These are phyloP conservation scores for Mugil cephalus DNA, from an alignment of 2,113 vertebrate species.

Conservation along the genomic window DNA sequence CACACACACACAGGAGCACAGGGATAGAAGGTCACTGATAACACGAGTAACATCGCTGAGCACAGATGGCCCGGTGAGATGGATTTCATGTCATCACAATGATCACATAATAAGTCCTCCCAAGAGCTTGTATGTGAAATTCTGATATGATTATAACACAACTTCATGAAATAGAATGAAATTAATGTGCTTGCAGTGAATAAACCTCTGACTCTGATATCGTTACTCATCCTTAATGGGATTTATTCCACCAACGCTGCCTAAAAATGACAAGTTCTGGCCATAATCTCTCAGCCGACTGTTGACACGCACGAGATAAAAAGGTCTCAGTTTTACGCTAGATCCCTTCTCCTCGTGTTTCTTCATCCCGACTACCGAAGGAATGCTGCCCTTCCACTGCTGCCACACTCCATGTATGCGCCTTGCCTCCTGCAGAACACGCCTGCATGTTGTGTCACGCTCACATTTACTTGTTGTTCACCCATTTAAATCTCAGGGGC, in stretches of 20 bases:
- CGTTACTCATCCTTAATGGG: background rate
- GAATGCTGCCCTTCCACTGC: slow-evolving; percentile 14
- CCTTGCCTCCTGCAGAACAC: slow-evolving; percentile 2
- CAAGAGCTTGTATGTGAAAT: slow-evolving; percentile 3
- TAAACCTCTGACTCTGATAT: slow-evolving; percentile 10
- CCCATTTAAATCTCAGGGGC: slow-evolving; percentile 34
- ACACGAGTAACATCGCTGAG: too few species aligned
- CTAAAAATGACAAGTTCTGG: too few species aligned
- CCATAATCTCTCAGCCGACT: too few species aligned
- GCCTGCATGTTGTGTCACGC: slow-evolving; percentile 32
- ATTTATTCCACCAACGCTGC: too few species aligned
- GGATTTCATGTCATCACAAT: slow-evolving; percentile 30
- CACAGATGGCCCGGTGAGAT: too few species aligned
- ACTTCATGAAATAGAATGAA: slow-evolving; percentile 19
- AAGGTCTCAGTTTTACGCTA: background rate
- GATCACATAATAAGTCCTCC: slow-evolving; percentile 15
- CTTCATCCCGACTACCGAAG: slow-evolving; percentile 12
- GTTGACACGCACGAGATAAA: background rate
- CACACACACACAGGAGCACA: too few species aligned
- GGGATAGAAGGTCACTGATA: too few species aligned
- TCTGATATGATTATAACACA: slow-evolving; percentile 8
- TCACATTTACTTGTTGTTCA: slow-evolving; percentile 29
- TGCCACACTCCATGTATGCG: background rate
- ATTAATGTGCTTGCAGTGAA: background rate
- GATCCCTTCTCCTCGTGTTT: background rate